Evolutionary conservation across 2,888 invertebrate species (phyloP).

Genomic region (Rhagonycha lutea): DNA sequence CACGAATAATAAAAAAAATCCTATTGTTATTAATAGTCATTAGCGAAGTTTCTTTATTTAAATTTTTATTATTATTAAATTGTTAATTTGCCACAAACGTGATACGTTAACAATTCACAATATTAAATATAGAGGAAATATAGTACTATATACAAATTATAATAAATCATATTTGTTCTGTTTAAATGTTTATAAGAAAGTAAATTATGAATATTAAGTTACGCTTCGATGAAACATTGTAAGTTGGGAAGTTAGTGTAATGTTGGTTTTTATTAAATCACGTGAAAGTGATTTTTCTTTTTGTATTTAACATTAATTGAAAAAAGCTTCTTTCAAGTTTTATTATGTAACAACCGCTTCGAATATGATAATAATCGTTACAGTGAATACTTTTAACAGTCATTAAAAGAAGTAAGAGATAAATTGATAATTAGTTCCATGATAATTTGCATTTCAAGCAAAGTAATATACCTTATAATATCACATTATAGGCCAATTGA

Average conservation of each 20-base stretch:
- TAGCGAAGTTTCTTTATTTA: not conserved
- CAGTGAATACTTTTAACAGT: not conserved
- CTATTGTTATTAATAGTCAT: not conserved
- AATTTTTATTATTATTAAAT: not conserved
- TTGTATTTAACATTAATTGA: not conserved
- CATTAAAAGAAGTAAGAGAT: not conserved
- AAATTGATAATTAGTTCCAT: not conserved
- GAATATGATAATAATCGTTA: not conserved
- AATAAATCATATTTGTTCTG: not conserved
- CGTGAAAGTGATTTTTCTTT: not conserved
- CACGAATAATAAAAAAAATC: not conserved
- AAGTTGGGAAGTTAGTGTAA: not conserved
- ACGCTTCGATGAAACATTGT: not conserved
- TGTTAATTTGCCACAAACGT: not conserved
- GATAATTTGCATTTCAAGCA: not conserved
- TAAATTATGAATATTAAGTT: slow-evolving; percentile 4
- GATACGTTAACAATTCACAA: not conserved
- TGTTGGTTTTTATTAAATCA: not conserved
- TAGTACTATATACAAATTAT: not conserved
- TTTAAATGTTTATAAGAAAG: not conserved
- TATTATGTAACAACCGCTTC: not conserved
- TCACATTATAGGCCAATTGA: too few relatives aligned
- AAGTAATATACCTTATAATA: too few relatives aligned
- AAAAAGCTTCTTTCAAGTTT: not conserved
- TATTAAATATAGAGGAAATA: not conserved